Evolutionary conservation across 2,888 invertebrate genomes (phyloP).

Genomic region (Drosophila formosana): DNA sequence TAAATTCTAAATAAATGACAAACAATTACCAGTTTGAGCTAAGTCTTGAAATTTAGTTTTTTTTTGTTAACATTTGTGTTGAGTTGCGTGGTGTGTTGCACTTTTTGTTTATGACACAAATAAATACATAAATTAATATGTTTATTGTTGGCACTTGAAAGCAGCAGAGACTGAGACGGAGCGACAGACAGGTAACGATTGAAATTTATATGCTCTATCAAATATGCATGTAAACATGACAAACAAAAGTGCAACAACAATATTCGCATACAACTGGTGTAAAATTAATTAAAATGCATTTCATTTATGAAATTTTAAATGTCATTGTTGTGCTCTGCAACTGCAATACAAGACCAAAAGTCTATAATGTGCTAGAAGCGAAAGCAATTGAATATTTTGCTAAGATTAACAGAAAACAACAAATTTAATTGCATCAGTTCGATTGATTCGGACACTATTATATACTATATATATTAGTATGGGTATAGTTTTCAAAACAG

Average conservation of each 20-base stretch:
- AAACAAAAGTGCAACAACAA: slow-evolving; percentile 51
- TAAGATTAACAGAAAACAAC: too few species aligned
- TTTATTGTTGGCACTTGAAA: slow-evolving; percentile 54
- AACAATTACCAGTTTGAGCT: slow-evolving; percentile 15
- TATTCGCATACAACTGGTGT: slow-evolving; percentile 37
- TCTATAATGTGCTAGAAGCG: not conserved
- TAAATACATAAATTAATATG: slow-evolving; percentile 50
- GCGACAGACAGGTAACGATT: slow-evolving; percentile 40
- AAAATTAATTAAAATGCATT: slow-evolving; percentile 79
- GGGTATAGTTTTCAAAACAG: not conserved
- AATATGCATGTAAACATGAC: slow-evolving; percentile 77
- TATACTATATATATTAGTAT: not conserved
- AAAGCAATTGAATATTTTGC: not conserved
- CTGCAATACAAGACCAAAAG: not conserved
- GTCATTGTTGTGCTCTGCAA: slow-evolving; percentile 42
- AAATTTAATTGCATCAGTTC: too few species aligned
- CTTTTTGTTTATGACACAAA: slow-evolving; percentile 43
- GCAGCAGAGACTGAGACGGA: slow-evolving; percentile 7
- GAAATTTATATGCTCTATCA: slow-evolving; percentile 74
- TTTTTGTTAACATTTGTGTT: not conserved
- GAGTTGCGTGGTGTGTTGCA: slow-evolving; percentile 6
- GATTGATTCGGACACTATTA: too few species aligned
- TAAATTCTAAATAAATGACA: slow-evolving; percentile 38
- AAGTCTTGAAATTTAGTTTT: slow-evolving; percentile 1
- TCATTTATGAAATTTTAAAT: slow-evolving; percentile 75